Evolutionary conservation across 2,888 invertebrate genomes (phyloP).

Genomic region (Dryadula phaetusa): DNA sequence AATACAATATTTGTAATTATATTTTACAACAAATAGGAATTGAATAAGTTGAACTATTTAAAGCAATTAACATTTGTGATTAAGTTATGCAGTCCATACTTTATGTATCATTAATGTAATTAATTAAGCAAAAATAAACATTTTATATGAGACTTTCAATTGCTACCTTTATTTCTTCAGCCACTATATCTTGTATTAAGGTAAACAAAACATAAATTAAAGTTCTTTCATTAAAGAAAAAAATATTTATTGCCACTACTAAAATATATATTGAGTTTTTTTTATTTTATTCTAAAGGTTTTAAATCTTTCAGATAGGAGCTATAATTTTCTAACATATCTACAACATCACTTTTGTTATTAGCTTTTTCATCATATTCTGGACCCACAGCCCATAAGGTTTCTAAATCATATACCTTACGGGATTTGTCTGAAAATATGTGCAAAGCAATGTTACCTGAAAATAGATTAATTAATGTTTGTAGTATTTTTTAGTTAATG

Average conservation of each 20-base stretch:
- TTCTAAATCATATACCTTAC: conserved; percentile 93
- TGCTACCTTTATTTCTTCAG: conserved; percentile 47
- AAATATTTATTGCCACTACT: not conserved
- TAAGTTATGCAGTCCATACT: conserved; percentile 74
- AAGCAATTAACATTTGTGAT: conserved; percentile 64
- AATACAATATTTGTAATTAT: conserved; percentile 48
- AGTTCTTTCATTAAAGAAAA: not conserved
- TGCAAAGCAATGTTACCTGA: conserved; percentile 96
- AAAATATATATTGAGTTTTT: not conserved
- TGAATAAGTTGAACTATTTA: conserved; percentile 61
- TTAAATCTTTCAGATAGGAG: conserved; percentile 85
- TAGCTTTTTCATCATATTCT: conserved; percentile 89
- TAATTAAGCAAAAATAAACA: conserved; percentile 83
- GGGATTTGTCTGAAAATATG: conserved; percentile 89
- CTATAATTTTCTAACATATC: conserved; percentile 88
- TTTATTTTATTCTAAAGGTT: conserved; percentile 78
- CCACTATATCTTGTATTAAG: not conserved
- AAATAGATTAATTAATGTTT: conserved; percentile 54
- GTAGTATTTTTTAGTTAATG: too few species aligned
- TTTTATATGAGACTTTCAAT: conserved; percentile 83
- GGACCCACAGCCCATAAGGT: conserved; percentile 95
- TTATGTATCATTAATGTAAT: conserved; percentile 77
- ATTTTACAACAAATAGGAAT: conserved; percentile 55
- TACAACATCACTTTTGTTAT: conserved; percentile 85
- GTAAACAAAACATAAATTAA: not conserved